phyloP scores from a whole-genome alignment of 1,140 invertebrate species.

The Macrotrachela quadricornifera region DNA sequence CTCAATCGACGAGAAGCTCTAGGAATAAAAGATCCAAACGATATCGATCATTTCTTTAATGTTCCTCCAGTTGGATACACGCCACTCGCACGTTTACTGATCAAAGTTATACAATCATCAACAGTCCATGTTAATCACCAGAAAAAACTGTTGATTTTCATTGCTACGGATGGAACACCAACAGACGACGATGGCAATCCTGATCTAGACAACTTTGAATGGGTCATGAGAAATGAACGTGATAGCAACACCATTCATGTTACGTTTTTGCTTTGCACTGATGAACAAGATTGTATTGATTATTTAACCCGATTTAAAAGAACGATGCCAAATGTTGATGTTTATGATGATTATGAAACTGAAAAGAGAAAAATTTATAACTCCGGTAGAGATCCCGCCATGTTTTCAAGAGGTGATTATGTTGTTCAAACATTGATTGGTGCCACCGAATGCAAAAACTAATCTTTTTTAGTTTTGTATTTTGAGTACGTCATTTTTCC shows the following conservation, averaged over 20 bases:
- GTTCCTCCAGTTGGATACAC: neutral
- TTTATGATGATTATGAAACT: constrained; percentile 3
- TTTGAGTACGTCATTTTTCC: too few species aligned
- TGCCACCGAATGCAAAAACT: too few species aligned
- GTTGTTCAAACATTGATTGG: constrained; percentile 3
- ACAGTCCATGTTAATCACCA: neutral
- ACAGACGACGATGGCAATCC: constrained; percentile 4
- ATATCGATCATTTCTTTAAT: neutral
- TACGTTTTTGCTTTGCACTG: constrained; percentile 3
- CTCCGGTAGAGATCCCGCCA: neutral
- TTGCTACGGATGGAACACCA: constrained; percentile 4
- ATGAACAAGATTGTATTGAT: constrained; percentile 1
- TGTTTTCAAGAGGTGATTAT: constrained; percentile 5
- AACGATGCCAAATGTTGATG: constrained; percentile 1
- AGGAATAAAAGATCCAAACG: neutral
- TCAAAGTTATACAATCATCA: neutral
- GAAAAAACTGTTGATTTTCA: constrained; percentile 2
- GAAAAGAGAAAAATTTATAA: neutral
- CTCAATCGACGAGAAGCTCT: neutral
- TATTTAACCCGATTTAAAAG: constrained; percentile 2
- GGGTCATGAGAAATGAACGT: too few species aligned
- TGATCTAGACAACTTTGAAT: too few species aligned
- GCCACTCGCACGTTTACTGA: neutral
- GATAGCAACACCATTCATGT: neutral
- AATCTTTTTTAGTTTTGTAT: too few species aligned